These are phyloP conservation scores for Theretra japonica DNA, from an alignment of 2,888 invertebrate genomes.

Conservation along the genomic window DNA sequence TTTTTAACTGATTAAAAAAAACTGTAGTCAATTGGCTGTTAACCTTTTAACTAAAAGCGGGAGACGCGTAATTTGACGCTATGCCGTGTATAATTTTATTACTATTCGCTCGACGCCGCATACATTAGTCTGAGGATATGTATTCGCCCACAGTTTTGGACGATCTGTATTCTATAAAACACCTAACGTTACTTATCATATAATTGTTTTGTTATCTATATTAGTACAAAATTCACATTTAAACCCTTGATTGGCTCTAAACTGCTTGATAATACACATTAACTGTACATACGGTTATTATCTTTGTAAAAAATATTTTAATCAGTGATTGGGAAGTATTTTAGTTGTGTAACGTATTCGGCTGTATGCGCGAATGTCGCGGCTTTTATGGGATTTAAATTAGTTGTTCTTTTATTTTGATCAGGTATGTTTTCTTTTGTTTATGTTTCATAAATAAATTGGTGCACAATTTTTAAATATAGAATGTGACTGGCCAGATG, in stretches of 20 bases:
- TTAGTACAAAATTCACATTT: constrained; percentile 74
- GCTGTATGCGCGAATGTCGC: constrained; percentile 20
- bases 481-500: background rate
- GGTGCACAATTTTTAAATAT: background rate
- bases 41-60: constrained; percentile 85
- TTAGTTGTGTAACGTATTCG: constrained; percentile 32
- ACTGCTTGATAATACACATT: constrained; percentile 67
- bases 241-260: constrained; percentile 80
- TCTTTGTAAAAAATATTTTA: constrained; percentile 43
- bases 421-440: constrained; percentile 29
- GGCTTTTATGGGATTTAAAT: constrained; percentile 15
- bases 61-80: constrained; percentile 84
- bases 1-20: constrained; percentile 85
- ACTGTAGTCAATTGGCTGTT: constrained; percentile 85
- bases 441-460: background rate
- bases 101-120: constrained; percentile 74
- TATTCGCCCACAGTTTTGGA: constrained; percentile 56
- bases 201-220: constrained; percentile 79
- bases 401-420: background rate
- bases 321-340: constrained; percentile 46
- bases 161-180: constrained; percentile 54
- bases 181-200: constrained; percentile 69
- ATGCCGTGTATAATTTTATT: constrained; percentile 83
- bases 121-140: constrained; percentile 58
- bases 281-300: constrained; percentile 40